Conservation (phyloP, 1,140 invertebrate genomes). For the Ylistrum balloti region DNA sequence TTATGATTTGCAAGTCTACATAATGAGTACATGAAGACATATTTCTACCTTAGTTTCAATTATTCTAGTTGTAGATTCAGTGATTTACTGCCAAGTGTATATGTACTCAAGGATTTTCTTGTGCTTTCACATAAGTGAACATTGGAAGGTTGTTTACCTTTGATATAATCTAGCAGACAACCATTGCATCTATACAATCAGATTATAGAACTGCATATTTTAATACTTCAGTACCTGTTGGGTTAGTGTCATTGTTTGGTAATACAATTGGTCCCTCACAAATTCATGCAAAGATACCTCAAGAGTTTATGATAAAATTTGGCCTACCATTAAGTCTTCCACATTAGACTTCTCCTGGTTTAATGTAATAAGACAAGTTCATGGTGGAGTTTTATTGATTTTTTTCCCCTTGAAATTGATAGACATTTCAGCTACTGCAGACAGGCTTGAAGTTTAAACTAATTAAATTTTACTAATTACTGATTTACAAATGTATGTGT, state of each 20-base stretch:
- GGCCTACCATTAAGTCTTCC: not conserved
- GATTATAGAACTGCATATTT: not conserved
- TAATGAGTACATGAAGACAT: not conserved
- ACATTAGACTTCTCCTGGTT: not conserved
- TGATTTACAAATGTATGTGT: not conserved
- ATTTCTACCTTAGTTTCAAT: conserved; percentile 37
- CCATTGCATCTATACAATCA: not conserved
- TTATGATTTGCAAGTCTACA: not conserved
- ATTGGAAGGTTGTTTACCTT: not conserved
- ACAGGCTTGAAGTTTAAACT: conserved; percentile 13
- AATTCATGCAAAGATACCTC: not conserved
- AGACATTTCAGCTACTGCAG: not conserved
- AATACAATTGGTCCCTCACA: not conserved
- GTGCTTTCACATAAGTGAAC: not conserved
- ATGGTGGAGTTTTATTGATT: conserved; percentile 7
- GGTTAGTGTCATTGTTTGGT: not conserved
- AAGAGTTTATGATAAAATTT: not conserved
- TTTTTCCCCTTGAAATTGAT: not conserved
- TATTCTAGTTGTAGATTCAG: not conserved
- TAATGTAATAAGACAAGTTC: conserved; percentile 3
- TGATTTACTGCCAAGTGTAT: not conserved
- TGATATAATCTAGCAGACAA: not conserved
- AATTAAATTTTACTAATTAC: conserved; percentile 21
- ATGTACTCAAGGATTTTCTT: not conserved
- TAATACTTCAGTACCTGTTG: not conserved